Evolutionary conservation across 2,797 vertebrate genomes (phyloP).

Genomic region (Amblyraja radiata): DNA sequence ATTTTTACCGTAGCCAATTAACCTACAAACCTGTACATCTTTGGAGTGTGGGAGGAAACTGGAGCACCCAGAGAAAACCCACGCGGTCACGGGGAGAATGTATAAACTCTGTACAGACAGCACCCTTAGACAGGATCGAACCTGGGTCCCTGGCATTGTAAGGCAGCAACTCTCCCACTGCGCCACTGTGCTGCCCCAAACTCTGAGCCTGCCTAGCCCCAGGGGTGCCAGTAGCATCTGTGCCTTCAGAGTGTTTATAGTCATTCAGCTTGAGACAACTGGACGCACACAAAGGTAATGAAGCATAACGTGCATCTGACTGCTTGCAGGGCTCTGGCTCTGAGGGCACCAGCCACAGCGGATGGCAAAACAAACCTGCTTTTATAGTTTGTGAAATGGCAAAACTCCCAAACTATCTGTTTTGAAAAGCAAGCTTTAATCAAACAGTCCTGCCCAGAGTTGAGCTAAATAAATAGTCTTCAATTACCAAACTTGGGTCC

Average conservation of each 20-base stretch:
- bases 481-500: neutral
- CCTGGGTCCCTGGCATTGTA: too few relatives aligned
- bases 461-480: neutral
- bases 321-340: neutral
- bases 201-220: neutral
- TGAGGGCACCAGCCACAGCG: neutral
- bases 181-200: too few relatives aligned
- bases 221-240: neutral
- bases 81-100: too few relatives aligned
- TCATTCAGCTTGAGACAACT: neutral
- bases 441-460: neutral
- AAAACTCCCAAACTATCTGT: neutral
- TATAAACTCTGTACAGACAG: too few relatives aligned
- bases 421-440: neutral
- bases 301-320: neutral
- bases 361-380: neutral
- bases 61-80: too few relatives aligned
- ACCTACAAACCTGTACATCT: too few relatives aligned
- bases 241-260: neutral
- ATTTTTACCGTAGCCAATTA: too few relatives aligned
- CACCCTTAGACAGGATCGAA: too few relatives aligned
- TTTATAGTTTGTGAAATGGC: conserved; percentile 21
- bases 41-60: too few relatives aligned
- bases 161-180: too few relatives aligned
- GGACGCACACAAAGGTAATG: neutral